Evolutionary conservation across 1,140 invertebrate species (phyloP).

Genomic region (Drosophila pectinifera): DNA sequence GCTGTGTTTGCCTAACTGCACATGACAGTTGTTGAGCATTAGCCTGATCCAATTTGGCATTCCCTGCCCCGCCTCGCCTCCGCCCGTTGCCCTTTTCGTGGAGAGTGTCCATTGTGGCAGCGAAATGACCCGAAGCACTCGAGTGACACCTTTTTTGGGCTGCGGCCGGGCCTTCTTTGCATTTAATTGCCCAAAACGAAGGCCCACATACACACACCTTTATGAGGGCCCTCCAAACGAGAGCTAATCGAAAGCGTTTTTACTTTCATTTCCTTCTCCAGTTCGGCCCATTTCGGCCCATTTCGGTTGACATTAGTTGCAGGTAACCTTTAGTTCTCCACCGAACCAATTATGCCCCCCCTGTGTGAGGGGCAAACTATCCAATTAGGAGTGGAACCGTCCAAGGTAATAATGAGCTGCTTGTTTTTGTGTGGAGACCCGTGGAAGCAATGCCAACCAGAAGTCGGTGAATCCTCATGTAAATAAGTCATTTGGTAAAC

Average conservation of each 20-base stretch:
- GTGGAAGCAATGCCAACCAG: background rate
- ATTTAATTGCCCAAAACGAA: slow-evolving; percentile 63
- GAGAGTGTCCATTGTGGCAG: slow-evolving; percentile 49
- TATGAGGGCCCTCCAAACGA: slow-evolving; percentile 26
- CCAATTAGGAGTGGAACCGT: slow-evolving; percentile 36
- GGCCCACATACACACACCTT: slow-evolving; percentile 18
- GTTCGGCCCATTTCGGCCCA: slow-evolving; percentile 41
- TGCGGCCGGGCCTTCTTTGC: slow-evolving; percentile 56
- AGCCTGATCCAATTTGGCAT: slow-evolving; percentile 76
- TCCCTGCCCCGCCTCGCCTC: background rate
- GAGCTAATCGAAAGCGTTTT: slow-evolving; percentile 61
- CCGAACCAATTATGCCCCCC: slow-evolving; percentile 34
- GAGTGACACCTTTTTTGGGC: slow-evolving; percentile 51
- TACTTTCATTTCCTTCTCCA: slow-evolving; percentile 50
- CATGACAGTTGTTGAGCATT: slow-evolving; percentile 79
- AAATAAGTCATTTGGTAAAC: slow-evolving; percentile 15
- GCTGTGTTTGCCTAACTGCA: slow-evolving; percentile 76
- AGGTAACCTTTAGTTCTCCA: slow-evolving; percentile 41
- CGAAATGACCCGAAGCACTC: slow-evolving; percentile 55
- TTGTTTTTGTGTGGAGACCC: background rate
- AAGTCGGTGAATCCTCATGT: slow-evolving; percentile 4
- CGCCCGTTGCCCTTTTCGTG: slow-evolving; percentile 3
- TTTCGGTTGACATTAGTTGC: slow-evolving; percentile 60
- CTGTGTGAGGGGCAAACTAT: slow-evolving; percentile 22
- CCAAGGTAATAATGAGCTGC: slow-evolving; percentile 28